These are phyloP conservation scores for Riparia riparia DNA, from an alignment of 2,113 vertebrate genomes.

Conservation along the genomic window DNA sequence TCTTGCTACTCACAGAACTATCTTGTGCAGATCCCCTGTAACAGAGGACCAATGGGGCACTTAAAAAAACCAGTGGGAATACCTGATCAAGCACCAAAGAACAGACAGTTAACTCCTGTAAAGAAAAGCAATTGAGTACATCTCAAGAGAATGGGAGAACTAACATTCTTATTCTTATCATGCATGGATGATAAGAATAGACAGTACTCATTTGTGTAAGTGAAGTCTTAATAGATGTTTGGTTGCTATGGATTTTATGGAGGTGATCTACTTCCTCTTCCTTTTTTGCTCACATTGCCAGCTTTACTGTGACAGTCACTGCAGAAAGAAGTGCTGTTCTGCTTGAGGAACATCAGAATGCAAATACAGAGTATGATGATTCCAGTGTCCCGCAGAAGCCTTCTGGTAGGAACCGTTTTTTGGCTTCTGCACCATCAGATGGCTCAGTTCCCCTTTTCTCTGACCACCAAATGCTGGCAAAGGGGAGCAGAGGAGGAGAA, in stretches of 20 bases:
- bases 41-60: not conserved
- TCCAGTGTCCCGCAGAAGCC: not conserved
- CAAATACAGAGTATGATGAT: not conserved
- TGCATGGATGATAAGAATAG: not conserved
- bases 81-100: not conserved
- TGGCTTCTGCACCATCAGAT: not conserved
- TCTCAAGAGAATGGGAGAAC: not conserved
- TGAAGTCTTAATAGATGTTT: not conserved
- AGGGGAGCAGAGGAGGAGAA: not conserved
- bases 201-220: not conserved
- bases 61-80: not conserved
- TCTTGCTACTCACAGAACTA: not conserved
- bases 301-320: not conserved
- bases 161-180: no score
- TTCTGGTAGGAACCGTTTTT: not conserved
- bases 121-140: not conserved
- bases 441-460: not conserved
- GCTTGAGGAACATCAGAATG: not conserved
- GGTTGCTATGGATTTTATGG: not conserved
- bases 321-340: not conserved
- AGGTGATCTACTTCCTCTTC: not conserved
- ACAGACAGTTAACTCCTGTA: not conserved
- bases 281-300: not conserved
- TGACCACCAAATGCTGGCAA: not conserved
- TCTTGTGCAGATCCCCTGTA: rapidly evolving